A percentile compares a stretch with the other conserved stretches of the same genome.
Evolutionary conservation across 1,140 invertebrate genomes (phyloP).

Genomic region (Mizuhopecten yessoensis): DNA sequence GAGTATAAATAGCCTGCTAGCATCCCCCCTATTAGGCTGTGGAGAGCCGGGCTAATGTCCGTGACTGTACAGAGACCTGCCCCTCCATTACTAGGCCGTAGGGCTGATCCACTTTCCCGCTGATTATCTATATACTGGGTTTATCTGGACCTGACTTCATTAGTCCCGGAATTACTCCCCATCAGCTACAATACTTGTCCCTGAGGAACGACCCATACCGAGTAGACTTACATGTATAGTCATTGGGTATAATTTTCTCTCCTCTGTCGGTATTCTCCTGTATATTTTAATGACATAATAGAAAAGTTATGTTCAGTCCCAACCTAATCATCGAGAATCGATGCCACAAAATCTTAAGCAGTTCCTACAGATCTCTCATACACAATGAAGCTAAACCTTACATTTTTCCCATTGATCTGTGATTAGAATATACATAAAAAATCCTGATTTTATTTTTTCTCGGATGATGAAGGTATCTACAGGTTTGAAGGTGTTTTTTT

Average conservation of each 20-base stretch:
- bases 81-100: neutral
- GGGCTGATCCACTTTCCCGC: neutral
- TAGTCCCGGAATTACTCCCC: neutral
- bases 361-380: neutral
- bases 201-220: neutral
- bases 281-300: neutral
- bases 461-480: too few relatives aligned
- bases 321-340: neutral
- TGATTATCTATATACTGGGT: slow-evolving; percentile 1
- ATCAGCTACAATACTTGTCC: neutral
- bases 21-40: neutral
- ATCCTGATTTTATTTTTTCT: too few relatives aligned
- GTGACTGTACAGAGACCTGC: neutral
- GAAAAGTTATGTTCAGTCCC: neutral
- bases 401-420: too few relatives aligned
- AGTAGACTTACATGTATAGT: neutral
- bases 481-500: too few relatives aligned
- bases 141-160: too few relatives aligned
- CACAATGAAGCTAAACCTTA: too few relatives aligned
- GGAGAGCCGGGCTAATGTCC: neutral
- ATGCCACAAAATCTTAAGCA: neutral
- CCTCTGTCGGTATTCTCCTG: neutral
- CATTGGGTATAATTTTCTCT: neutral
- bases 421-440: too few relatives aligned
- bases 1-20: neutral